Conservation (phyloP, 2,113 vertebrate species). For the Mungos mungo region DNA sequence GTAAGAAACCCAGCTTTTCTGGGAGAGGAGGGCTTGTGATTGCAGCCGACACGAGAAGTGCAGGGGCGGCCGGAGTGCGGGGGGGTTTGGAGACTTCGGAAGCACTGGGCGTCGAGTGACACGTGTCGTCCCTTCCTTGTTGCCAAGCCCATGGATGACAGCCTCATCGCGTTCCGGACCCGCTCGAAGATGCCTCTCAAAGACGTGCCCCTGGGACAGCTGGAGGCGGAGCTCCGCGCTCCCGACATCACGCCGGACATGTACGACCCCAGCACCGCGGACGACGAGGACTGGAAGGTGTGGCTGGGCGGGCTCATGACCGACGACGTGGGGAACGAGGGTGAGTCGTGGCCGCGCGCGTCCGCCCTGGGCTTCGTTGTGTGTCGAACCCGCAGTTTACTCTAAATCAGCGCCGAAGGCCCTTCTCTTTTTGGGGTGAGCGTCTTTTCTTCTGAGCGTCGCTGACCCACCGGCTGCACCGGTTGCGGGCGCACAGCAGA, state of each 20-base stretch:
- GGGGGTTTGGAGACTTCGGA: neutral
- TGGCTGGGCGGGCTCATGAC: slow-evolving; percentile 95
- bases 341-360: slow-evolving; percentile 74
- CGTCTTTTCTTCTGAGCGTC: neutral
- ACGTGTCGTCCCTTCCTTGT: neutral
- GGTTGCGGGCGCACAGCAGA: neutral
- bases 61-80: neutral
- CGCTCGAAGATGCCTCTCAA: slow-evolving; percentile 93
- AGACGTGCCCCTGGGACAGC: slow-evolving; percentile 91
- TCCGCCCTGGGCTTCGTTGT: neutral
- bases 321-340: slow-evolving; percentile 90
- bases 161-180: slow-evolving; percentile 93
- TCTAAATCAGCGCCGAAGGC: neutral
- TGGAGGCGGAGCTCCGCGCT: slow-evolving; percentile 94
- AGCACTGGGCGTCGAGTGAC: neutral
- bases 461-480: neutral
- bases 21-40: neutral
- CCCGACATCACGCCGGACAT: slow-evolving; percentile 96
- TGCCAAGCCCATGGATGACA: slow-evolving; percentile 81
- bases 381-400: neutral
- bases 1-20: neutral
- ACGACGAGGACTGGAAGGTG: slow-evolving; percentile 93
- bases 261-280: slow-evolving; percentile 90
- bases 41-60: neutral
- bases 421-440: neutral